Evolutionary conservation across 1,140 invertebrate genomes (phyloP), one percentile per base, ranked within the genome.

Genomic region (Matsumurasca onukii): DNA sequence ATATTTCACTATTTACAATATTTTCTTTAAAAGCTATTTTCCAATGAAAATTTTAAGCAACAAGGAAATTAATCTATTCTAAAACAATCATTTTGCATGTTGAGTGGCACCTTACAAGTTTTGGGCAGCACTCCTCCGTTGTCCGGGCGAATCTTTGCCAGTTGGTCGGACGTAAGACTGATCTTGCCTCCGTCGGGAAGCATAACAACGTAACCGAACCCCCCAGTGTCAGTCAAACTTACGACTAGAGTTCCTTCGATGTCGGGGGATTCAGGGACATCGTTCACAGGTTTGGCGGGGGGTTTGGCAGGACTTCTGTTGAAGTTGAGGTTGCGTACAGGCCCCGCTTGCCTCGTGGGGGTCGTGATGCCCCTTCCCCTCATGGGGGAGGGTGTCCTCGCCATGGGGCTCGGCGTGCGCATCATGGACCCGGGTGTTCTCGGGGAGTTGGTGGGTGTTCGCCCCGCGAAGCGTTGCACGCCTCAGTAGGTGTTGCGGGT

Each of bases 81-180:
- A 39, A 39, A 39, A 9, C 34, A 5, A 5, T 59, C 55, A 22
- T 22, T 27, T 27, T 25, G 55, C 15, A 27, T 59, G 25, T 65
- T 65, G 12, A 65, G 24, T 2, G 62, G 62, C 15, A 65, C 62
- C 27, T 65, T 65, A 25, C 62, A 65, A 1, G 25, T 39, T 45
- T 65, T 65, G 5, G 62, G 62, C 31, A 65, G 25, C 20, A 24
- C 48, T 45, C 62, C 62, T 65, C 62, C 62, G 48, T 65, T 65
- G 17, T 65, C 62, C 12, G 62, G 48, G 24, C 62, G 45, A 25
- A 65, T 65, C 48, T 65, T 39, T 24, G 62, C 62, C 25, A 65
- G 25, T 48, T 65, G 62, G 17, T 65, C 62, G 2, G 20, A 27
- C 1, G 62, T 65, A n/a, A 65, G 22, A 65, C 62, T 65, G 25